Evolutionary conservation across 2,113 vertebrate species (phyloP).

Genomic region (human (Homo sapiens)): GRCh38 chr2:135078001-135078500

Average conservation of each 20-base stretch:
- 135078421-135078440: not conserved
- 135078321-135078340: not conserved
- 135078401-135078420: not conserved
- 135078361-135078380: not conserved
- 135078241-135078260: not conserved
- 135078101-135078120: not conserved
- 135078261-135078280: not conserved
- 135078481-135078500: not conserved
- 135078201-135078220: not conserved
- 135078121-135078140: not conserved
- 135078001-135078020: not conserved
- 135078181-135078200: not conserved
- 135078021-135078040: not conserved
- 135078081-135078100: not conserved
- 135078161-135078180: not conserved
- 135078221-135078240: conserved; percentile 11
- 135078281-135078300: not conserved
- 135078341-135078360: not conserved
- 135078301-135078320: not conserved
- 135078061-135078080: not conserved
- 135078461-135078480: not conserved
- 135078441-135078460: not conserved
- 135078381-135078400: not conserved
- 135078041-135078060: not conserved
- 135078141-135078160: not conserved